Conservation (phyloP, 2,113 vertebrate species). For the Aptenodytes patagonicus region DNA sequence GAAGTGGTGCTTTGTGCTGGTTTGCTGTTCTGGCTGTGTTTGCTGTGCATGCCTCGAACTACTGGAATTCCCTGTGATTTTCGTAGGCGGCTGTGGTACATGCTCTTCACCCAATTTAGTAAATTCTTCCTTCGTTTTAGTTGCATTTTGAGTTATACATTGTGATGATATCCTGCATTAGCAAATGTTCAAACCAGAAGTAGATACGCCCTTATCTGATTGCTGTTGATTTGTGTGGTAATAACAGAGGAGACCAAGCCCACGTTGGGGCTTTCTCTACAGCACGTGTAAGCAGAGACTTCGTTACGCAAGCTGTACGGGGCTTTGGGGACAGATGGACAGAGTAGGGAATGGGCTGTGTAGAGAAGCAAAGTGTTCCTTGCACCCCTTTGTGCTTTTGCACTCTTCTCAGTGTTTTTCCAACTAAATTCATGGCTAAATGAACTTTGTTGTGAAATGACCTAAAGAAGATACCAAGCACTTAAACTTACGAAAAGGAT, state of each 20-base stretch:
- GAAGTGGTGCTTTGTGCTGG: background rate
- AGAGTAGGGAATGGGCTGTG: background rate
- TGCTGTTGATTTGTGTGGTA: too few relatives aligned
- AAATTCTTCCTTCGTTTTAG: background rate
- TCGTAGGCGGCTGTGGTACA: accelerated
- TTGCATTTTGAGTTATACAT: accelerated
- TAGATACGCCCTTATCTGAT: background rate
- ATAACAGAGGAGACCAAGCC: background rate
- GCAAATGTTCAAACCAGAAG: background rate
- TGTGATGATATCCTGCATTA: background rate
- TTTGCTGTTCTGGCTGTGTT: background rate
- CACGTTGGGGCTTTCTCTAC: accelerated
- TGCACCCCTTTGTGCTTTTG: background rate
- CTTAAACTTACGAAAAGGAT: background rate
- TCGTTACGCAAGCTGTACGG: background rate
- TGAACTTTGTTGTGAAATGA: background rate
- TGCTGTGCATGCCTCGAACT: background rate
- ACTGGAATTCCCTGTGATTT: background rate
- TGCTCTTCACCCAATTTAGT: accelerated
- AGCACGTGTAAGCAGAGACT: background rate
- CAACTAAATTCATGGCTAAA: background rate
- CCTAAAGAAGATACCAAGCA: background rate
- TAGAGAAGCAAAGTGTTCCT: background rate
- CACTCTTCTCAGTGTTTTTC: background rate
- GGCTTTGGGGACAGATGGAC: background rate